Conservation (phyloP, 92 coral and sea anemone species). For the Phymanthus crucifer region DNA sequence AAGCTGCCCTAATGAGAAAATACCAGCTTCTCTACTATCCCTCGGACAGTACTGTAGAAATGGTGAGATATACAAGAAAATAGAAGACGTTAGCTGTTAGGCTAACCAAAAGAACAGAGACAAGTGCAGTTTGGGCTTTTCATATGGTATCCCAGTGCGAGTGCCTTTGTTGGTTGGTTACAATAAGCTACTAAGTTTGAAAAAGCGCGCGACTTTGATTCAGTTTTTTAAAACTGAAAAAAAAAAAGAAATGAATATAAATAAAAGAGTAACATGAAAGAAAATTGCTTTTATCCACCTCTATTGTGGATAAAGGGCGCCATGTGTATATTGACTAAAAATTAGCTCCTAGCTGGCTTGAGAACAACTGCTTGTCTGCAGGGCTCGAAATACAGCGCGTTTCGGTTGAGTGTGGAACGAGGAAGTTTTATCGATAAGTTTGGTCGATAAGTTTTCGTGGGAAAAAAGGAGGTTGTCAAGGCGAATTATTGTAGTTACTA, state of each 20-base stretch:
- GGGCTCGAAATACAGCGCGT: too few species aligned
- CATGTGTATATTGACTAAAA: too few species aligned
- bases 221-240: background rate
- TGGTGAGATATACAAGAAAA: slow-evolving; percentile 57
- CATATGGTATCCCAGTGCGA: background rate
- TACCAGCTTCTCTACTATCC: slow-evolving; percentile 89
- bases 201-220: slow-evolving; percentile 11
- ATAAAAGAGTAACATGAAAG: background rate
- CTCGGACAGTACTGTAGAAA: slow-evolving; percentile 88
- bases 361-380: too few species aligned
- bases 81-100: background rate
- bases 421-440: too few species aligned
- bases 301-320: background rate
- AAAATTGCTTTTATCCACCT: background rate
- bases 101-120: background rate
- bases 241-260: background rate
- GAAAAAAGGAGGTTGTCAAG: too few species aligned
- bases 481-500: too few species aligned
- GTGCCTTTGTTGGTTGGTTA: background rate
- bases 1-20: slow-evolving; percentile 91
- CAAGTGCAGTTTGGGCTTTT: background rate
- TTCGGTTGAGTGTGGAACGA: too few species aligned
- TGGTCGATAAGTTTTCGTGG: too few species aligned
- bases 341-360: too few species aligned
- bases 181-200: background rate